A percentile compares a stretch with the other conserved stretches of the same genome.
phyloP scores from a whole-genome alignment of 2,797 vertebrate species.

The Sebastes itinus region DNA sequence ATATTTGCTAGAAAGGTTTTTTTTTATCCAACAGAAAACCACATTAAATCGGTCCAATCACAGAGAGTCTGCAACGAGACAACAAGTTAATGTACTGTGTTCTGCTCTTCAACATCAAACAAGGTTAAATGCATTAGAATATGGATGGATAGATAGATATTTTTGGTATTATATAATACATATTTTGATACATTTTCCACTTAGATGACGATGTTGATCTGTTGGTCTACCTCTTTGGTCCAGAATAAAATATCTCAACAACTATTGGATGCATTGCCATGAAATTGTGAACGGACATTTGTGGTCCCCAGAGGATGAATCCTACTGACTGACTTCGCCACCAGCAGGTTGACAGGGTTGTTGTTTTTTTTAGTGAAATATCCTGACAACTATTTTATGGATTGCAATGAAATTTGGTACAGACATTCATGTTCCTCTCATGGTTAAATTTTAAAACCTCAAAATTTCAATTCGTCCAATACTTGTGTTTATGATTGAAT shows the following conservation, averaged over 20 bases:
- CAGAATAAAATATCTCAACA: too few species aligned
- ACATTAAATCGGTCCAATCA: not conserved
- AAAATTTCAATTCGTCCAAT: not conserved
- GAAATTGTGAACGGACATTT: not conserved
- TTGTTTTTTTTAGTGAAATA: too few species aligned
- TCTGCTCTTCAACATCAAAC: slow-evolving; percentile 32
- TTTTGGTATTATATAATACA: not conserved
- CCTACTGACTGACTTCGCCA: not conserved
- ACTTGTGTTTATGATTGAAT: not conserved
- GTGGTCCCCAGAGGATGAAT: not conserved
- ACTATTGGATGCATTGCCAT: not conserved
- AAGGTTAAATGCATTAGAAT: not conserved
- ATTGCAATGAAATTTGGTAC: too few species aligned
- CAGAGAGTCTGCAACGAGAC: not conserved
- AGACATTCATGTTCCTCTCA: not conserved
- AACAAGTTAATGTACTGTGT: not conserved
- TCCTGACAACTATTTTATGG: too few species aligned
- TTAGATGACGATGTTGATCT: not conserved
- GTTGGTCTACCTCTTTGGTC: not conserved
- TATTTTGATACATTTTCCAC: not conserved
- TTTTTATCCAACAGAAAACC: slow-evolving; percentile 16
- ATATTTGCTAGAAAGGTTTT: slow-evolving; percentile 15
- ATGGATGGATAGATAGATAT: not conserved
- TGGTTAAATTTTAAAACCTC: not conserved
- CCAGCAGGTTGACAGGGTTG: too few species aligned